A percentile compares a stretch with the other conserved stretches of the same genome.
Conservation (phyloP, 1,140 invertebrate species). For the Lucilia cuprina region DNA sequence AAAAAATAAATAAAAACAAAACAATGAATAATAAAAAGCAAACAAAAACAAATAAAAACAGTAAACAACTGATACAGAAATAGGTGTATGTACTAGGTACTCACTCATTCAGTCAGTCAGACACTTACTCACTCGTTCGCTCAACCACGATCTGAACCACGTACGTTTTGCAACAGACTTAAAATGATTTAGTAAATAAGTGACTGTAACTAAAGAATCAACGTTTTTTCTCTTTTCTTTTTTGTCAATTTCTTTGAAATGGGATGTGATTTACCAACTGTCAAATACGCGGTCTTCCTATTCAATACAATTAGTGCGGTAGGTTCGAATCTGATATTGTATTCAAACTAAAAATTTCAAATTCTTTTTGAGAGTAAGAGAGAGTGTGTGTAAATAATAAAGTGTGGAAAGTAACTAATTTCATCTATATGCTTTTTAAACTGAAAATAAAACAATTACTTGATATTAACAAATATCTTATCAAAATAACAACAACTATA, state of each 20-base stretch:
- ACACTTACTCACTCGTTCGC: not conserved
- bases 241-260: not conserved
- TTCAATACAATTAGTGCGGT: slow-evolving; percentile 15
- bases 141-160: not conserved
- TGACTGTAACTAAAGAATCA: not conserved
- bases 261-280: slow-evolving; percentile 10
- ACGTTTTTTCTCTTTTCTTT: too few species aligned
- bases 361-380: not conserved
- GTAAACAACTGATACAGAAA: not conserved
- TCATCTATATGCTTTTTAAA: not conserved
- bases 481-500: not conserved
- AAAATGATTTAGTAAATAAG: not conserved
- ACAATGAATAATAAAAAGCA: not conserved
- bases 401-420: not conserved
- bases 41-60: not conserved
- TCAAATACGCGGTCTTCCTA: not conserved
- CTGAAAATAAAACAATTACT: not conserved
- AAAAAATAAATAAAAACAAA: not conserved
- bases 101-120: not conserved
- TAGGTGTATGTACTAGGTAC: not conserved
- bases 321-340: not conserved
- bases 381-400: not conserved
- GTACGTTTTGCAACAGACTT: not conserved
- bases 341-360: not conserved
- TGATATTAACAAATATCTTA: slow-evolving; percentile 10